These are phyloP conservation scores for Atherinosoma microstoma DNA, from an alignment of 2,797 vertebrate species.

Conservation along the genomic window DNA sequence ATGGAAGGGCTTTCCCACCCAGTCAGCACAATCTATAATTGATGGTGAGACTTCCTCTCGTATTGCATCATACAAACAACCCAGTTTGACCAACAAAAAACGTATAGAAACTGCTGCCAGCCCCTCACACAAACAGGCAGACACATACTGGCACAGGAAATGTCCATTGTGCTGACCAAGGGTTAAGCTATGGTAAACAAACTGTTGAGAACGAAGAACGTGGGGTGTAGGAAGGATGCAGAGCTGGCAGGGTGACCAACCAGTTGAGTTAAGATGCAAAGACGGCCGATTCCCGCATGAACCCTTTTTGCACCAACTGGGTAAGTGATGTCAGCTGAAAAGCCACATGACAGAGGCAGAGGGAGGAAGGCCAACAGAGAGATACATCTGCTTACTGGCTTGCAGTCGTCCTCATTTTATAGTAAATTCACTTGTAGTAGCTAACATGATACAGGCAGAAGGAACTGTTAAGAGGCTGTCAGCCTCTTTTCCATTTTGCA, in stretches of 20 bases:
- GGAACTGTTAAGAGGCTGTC: slow-evolving; percentile 47
- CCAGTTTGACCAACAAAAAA: slow-evolving; percentile 39
- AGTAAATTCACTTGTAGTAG: slow-evolving; percentile 54
- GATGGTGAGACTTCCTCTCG: slow-evolving; percentile 71
- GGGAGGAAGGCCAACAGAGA: slow-evolving; percentile 11
- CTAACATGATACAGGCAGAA: slow-evolving; percentile 41
- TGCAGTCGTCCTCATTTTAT: slow-evolving; percentile 54
- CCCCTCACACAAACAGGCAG: slow-evolving; percentile 14
- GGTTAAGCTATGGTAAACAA: slow-evolving; percentile 53
- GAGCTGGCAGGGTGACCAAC: not conserved
- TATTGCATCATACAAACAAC: slow-evolving; percentile 62
- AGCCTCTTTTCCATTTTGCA: slow-evolving; percentile 60
- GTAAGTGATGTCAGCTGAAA: slow-evolving; percentile 33
- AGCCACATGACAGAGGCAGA: slow-evolving; percentile 12
- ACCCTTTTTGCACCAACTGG: slow-evolving; percentile 29
- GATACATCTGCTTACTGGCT: slow-evolving; percentile 22
- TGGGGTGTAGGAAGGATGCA: slow-evolving; percentile 12
- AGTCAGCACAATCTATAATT: slow-evolving; percentile 74
- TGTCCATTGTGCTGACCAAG: slow-evolving; percentile 56
- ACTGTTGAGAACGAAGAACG: slow-evolving; percentile 23
- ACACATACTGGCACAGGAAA: slow-evolving; percentile 53
- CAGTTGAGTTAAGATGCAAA: slow-evolving; percentile 20
- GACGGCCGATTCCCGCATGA: slow-evolving; percentile 36
- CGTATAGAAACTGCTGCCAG: slow-evolving; percentile 54
- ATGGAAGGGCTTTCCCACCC: slow-evolving; percentile 43